These are phyloP conservation scores for Virgularia gustaviana DNA, from an alignment of 92 coral and sea anemone species.

Conservation along the genomic window DNA sequence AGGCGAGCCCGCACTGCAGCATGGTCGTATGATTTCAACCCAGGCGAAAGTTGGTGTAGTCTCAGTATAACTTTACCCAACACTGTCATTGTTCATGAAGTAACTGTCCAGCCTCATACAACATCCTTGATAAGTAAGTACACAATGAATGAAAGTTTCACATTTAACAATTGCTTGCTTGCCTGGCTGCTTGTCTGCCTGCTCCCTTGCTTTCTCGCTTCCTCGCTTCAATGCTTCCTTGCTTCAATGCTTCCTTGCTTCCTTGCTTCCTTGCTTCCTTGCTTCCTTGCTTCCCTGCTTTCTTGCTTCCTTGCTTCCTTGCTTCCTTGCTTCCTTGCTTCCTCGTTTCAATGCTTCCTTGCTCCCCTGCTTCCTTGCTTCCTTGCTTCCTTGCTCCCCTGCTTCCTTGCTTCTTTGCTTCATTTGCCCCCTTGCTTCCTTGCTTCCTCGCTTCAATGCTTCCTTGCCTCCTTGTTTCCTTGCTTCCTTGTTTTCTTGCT, in stretches of 20 bases:
- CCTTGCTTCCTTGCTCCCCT: no score
- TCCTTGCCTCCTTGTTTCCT: neutral
- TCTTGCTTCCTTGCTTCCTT: no score
- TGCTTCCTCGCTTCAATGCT: neutral
- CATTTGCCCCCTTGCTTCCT: neutral
- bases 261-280: neutral
- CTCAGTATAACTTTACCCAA: constrained; percentile 69
- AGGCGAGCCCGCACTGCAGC: constrained; percentile 95
- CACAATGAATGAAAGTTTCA: neutral
- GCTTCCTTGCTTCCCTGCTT: neutral
- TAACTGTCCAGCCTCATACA: constrained; percentile 81
- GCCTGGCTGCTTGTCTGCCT: neutral
- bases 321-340: neutral
- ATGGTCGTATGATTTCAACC: constrained; percentile 82
- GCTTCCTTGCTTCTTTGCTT: neutral
- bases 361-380: neutral
- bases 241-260: neutral
- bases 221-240: neutral
- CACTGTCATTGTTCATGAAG: constrained; percentile 74
- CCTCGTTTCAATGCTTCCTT: neutral
- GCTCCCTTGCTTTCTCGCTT: neutral
- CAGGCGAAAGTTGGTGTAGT: constrained; percentile 89
- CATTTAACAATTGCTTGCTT: no score
- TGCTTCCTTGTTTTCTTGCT: neutral
- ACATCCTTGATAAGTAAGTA: constrained; percentile 80